A percentile compares a stretch with the other conserved stretches of the same genome.
Evolutionary conservation across 2,797 vertebrate species (phyloP).

Genomic region (Toxotes lorentzi): DNA sequence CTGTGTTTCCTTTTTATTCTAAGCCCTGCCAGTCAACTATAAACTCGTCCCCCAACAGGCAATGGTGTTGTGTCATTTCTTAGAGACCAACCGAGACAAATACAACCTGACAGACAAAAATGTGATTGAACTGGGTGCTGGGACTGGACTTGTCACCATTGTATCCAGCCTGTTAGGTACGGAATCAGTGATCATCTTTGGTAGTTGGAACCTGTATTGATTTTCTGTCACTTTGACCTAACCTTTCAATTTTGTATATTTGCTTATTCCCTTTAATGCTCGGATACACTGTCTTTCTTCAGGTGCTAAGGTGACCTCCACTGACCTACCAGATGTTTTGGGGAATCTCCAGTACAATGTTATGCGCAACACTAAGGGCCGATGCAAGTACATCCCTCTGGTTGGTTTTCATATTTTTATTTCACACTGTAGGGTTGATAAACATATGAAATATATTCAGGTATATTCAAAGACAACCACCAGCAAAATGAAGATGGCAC

Average conservation of each 20-base stretch:
- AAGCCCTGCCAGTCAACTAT: not conserved
- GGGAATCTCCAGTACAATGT: conserved; percentile 93
- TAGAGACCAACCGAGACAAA: conserved; percentile 90
- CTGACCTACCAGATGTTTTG: conserved; percentile 93
- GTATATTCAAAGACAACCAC: not conserved
- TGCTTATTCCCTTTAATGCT: not conserved
- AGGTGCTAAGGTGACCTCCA: conserved; percentile 93
- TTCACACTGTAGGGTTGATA: not conserved
- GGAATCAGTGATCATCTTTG: not conserved
- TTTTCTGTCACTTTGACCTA: not conserved
- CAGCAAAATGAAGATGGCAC: not conserved
- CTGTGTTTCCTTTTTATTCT: not conserved
- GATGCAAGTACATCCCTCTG: conserved; percentile 89
- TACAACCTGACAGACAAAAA: conserved; percentile 90
- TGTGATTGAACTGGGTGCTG: conserved; percentile 96
- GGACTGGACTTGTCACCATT: conserved; percentile 94
- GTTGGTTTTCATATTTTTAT: conserved; percentile 50
- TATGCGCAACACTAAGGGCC: conserved; percentile 88
- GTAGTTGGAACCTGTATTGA: not conserved
- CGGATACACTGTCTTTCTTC: not conserved
- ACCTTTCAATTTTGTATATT: not conserved
- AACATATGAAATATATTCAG: not conserved
- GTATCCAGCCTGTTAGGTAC: conserved; percentile 93
- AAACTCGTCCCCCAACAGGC: conserved; percentile 82
- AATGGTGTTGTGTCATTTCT: conserved; percentile 94